A percentile compares a stretch with the other conserved stretches of the same genome.
These are phyloP conservation scores for Glaucomys volans DNA, from an alignment of 2,113 vertebrate genomes.

Conservation along the genomic window DNA sequence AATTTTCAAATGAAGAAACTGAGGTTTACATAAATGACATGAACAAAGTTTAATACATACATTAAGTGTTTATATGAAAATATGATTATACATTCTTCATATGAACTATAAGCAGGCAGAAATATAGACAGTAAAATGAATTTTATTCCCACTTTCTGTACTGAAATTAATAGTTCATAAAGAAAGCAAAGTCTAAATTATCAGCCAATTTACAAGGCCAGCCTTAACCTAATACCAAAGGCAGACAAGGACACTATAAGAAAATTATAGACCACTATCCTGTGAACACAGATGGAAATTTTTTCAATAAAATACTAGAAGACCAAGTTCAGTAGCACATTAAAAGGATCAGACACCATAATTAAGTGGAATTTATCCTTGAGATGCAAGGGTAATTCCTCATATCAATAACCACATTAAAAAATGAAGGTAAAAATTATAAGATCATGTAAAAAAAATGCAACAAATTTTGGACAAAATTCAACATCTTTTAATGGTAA, in stretches of 20 bases:
- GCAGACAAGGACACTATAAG: not conserved
- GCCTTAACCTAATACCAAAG: not conserved
- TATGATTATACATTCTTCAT: not conserved
- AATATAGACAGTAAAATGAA: not conserved
- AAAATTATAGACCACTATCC: not conserved
- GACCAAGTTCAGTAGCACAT: not conserved
- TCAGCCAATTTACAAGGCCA: not conserved
- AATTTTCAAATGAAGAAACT: conserved; percentile 29
- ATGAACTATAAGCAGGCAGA: not conserved
- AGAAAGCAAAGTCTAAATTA: not conserved
- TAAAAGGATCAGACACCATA: not conserved
- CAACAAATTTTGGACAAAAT: not conserved
- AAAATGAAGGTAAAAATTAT: not conserved
- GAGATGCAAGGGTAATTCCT: not conserved
- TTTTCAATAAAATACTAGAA: not conserved
- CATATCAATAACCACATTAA: not conserved
- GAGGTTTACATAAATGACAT: not conserved
- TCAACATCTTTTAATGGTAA: not conserved
- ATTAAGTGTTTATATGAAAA: not conserved
- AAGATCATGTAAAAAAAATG: not conserved
- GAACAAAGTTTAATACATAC: not conserved
- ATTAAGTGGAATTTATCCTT: not conserved
- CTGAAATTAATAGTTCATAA: not conserved
- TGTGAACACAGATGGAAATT: not conserved
- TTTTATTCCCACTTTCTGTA: not conserved